Percentiles rank a stretch among this genome's conserved stretches.
These are phyloP conservation scores for Sapajus apella DNA, from an alignment of 2,113 vertebrate species.

Conservation along the genomic window DNA sequence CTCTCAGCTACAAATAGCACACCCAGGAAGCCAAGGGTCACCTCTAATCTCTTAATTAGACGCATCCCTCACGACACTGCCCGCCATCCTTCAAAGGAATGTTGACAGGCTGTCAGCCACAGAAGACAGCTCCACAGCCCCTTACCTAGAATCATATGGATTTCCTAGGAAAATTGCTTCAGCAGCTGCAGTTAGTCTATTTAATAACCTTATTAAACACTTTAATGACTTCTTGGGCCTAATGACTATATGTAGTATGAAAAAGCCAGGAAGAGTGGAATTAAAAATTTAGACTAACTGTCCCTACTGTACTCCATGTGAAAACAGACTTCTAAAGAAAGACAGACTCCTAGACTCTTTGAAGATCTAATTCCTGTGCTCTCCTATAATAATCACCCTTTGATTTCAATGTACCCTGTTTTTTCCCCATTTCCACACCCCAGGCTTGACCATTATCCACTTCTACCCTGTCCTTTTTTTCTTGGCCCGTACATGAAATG, in stretches of 20 bases:
- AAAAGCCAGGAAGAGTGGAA: constrained; percentile 59
- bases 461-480: neutral
- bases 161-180: constrained; percentile 73
- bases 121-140: constrained; percentile 37
- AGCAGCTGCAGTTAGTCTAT: constrained; percentile 70
- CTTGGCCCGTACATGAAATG: neutral
- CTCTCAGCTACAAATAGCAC: constrained; percentile 48
- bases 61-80: constrained; percentile 38
- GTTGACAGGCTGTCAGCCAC: constrained; percentile 67
- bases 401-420: neutral
- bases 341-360: neutral
- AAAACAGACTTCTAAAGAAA: neutral
- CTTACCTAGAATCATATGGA: constrained; percentile 67
- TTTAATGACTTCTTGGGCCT: constrained; percentile 74
- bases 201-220: constrained; percentile 81
- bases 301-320: constrained; percentile 10
- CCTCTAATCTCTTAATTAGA: constrained; percentile 72
- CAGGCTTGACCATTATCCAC: neutral
- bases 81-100: constrained; percentile 55
- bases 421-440: neutral
- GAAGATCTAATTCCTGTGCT: neutral
- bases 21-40: constrained; percentile 49
- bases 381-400: neutral
- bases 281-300: constrained; percentile 74
- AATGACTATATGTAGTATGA: constrained; percentile 60